phyloP scores from a whole-genome alignment of 2,888 invertebrate genomes.

The Micoletzkya japonica region DNA sequence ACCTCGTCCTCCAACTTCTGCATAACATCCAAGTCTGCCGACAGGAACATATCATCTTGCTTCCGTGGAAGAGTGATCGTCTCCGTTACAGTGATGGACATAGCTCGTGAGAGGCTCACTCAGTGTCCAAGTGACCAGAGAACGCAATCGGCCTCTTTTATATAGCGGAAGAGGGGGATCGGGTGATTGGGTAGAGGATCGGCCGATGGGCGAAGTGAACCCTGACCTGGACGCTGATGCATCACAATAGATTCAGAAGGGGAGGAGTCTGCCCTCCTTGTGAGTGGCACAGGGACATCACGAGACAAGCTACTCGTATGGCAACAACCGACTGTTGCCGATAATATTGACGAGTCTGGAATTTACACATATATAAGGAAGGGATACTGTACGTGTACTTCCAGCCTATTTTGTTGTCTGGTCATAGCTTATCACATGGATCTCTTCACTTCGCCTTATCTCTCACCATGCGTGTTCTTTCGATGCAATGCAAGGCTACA shows the following conservation, averaged over 20 bases:
- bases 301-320: too few species aligned
- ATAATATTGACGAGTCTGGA: too few species aligned
- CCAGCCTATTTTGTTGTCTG: too few species aligned
- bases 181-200: not conserved
- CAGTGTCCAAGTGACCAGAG: not conserved
- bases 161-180: not conserved
- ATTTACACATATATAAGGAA: too few species aligned
- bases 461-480: too few species aligned
- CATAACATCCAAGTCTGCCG: slow-evolving; percentile 19
- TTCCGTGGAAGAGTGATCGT: not conserved
- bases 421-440: too few species aligned
- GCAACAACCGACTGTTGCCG: too few species aligned
- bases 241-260: not conserved
- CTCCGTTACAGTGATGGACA: not conserved
- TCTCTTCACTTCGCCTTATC: too few species aligned
- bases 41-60: slow-evolving; percentile 18
- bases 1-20: slow-evolving; percentile 23
- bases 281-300: too few species aligned
- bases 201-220: not conserved
- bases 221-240: not conserved
- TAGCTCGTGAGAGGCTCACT: not conserved
- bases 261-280: too few species aligned
- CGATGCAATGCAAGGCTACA: too few species aligned
- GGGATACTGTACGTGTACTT: too few species aligned
- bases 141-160: not conserved